Conservation (phyloP, 2,888 invertebrate genomes). For the Meganola albula region DNA sequence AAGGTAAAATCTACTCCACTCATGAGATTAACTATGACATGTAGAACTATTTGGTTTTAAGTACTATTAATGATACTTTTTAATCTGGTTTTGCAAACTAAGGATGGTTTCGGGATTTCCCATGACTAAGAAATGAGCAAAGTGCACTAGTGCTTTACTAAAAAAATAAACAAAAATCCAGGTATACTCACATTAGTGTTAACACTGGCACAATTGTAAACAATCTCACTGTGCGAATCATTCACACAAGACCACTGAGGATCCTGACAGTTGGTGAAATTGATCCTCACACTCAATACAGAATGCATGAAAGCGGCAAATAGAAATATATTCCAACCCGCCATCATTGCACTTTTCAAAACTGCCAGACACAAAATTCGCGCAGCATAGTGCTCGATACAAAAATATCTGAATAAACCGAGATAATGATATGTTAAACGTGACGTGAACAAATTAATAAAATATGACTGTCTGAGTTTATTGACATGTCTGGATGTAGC, state of each 20-base stretch:
- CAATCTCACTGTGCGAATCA: conserved; percentile 48
- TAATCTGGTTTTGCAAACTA: too few species aligned
- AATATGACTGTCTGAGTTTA: conserved; percentile 45
- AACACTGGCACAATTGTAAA: conserved; percentile 49
- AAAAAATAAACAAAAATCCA: too few species aligned
- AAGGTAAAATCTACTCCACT: too few species aligned
- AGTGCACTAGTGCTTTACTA: too few species aligned
- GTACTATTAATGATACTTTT: too few species aligned
- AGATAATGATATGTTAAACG: conserved; percentile 47
- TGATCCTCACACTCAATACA: conserved; percentile 47
- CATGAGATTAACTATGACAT: too few species aligned
- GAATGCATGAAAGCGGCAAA: conserved; percentile 26
- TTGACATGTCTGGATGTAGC: conserved; percentile 27
- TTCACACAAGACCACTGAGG: conserved; percentile 66
- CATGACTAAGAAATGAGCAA: too few species aligned
- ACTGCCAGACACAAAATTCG: conserved; percentile 16
- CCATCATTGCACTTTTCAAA: conserved; percentile 34
- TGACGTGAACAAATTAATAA: conserved; percentile 37
- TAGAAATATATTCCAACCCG: conserved; percentile 27
- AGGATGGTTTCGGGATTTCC: too few species aligned
- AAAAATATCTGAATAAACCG: conserved; percentile 49
- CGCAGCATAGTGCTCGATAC: conserved; percentile 36
- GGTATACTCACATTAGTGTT: conserved; percentile 58
- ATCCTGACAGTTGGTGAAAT: conserved; percentile 60
- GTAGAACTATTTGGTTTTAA: too few species aligned